Base-by-base conservation (phyloP, 2,113 vertebrate species). In the Electrona antarctica region DNA sequence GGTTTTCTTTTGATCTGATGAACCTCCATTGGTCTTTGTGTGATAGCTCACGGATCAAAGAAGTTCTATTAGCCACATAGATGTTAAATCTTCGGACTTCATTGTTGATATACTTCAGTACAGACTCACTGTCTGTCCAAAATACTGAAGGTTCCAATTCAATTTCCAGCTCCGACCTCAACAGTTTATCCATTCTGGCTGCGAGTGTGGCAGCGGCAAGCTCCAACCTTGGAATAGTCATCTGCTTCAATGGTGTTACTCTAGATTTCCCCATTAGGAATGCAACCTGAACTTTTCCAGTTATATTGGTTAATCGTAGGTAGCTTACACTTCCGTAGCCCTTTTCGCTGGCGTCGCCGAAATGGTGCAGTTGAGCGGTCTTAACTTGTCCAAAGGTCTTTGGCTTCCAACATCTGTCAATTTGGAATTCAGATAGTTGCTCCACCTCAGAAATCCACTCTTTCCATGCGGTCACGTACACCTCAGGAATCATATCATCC, bases 291-390 rank as follows among this genome's bases (percentile, higher is more conserved):
- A 62, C 45, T 3, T 41, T 8, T 47, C 13, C 61, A 7, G 9
- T 62, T 3, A 3, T 47, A 7, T 62, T 62, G 14, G 46, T 62
- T 45, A 15, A 9, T 6, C 61, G n/a, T 5, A 62, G 60, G 11
- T 62, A 62, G 13, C 13, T 62, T 48, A 48, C 60, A 48, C 41
- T 62, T 11, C 60, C 46, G n/a, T 52, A 55, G 14, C 52, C 52
- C 14, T 12, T 6, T 13, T 55, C 52, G 14, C 52, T 55, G 52
- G 52, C 52, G 6, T 55, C 52, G 14, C 52, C 2, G 13, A 55
- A 55, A n/a, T 55, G 52, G 7, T 55, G 52, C n/a, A 55, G 7
- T 7, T 55, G 52, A 3, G 52, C 13, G 2, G 52, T 55, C 12
- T 55, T 55, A 4, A 55, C 12, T 13, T n/a, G 1, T 3, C 50